Evolutionary conservation across 2,113 vertebrate genomes (phyloP), one percentile per base, ranked within the genome.

Genomic region (Amblyornis subalaris): DNA sequence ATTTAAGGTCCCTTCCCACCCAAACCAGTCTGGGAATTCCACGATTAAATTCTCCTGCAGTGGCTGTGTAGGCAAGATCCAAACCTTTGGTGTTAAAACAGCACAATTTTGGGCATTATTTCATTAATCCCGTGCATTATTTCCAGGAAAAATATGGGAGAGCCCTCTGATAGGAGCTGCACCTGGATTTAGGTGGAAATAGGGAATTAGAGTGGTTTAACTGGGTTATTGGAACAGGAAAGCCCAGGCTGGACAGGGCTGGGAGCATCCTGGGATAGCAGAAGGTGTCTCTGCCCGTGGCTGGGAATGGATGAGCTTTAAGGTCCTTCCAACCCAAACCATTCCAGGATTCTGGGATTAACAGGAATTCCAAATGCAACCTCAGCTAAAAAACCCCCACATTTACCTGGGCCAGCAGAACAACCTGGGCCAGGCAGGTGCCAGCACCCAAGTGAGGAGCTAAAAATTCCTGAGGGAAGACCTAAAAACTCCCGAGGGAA

Each of bases 371-470:
- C 42, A 40, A 62, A 28, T 1, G 8, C 31, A 51, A 24, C 5
- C 22, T 9, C 35, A 50, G 57, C 35, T 14, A 50, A 19, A 61
- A 38, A 38, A 38, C 8, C 36, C 36, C 36, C 36, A 38, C 36
- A 38, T 38, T 38, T 38, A 38, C 42, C 71, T 17, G 54, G 54
- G 12, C 31, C 0, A 19, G 36, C 36, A 38, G 36, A 38, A 38
- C 36, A 38, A 38, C 36, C 36, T 38, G 36, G 36, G 36, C 36
- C 36, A 38, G 36, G 36, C 36, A 38, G 36, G 36, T 38, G 12
- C 31, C 0, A 19, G 47, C 0, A n/a, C 31, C 22, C 22, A 10
- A 6, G 21, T 2, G 2, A 12, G 35, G 35, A 25, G 45, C 70
- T 42, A 14, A 47, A 19, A 40, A 6, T 11, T 42, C 50, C 50